These are phyloP conservation scores for Pentamera pediparva DNA, from an alignment of 53 echinoderm and acorn worm genomes.

Conservation along the genomic window DNA sequence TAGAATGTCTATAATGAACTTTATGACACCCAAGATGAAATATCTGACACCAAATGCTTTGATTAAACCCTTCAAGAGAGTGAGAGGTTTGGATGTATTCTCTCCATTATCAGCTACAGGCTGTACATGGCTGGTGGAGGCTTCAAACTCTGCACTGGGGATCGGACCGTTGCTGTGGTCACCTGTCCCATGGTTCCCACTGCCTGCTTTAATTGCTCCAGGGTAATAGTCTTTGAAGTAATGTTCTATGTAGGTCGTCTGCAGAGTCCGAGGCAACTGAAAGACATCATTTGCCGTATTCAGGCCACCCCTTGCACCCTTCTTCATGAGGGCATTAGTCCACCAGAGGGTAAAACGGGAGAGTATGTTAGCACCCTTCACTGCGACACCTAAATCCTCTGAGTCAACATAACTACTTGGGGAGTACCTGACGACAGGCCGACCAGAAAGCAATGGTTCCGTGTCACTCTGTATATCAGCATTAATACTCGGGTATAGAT, in stretches of 20 bases:
- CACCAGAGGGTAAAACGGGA: conserved; percentile 75
- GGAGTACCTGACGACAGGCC: conserved; percentile 14
- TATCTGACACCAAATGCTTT: conserved; percentile 70
- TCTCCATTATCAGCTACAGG: no score
- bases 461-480: conserved; percentile 49
- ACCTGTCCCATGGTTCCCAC: neutral
- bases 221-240: conserved; percentile 51
- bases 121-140: conserved; percentile 26
- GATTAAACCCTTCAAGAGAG: conserved; percentile 57
- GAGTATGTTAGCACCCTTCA: conserved; percentile 61
- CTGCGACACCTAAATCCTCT: conserved; percentile 73
- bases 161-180: conserved; percentile 1
- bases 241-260: conserved; percentile 50
- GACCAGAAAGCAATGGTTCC: conserved; percentile 30
- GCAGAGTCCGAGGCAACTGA: conserved; percentile 60
- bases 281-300: conserved; percentile 66
- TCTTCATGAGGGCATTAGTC: conserved; percentile 78
- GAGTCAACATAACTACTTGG: conserved; percentile 20
- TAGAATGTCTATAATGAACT: conserved; percentile 64
- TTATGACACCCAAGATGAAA: conserved; percentile 77
- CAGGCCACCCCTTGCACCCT: conserved; percentile 83
- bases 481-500: conserved; percentile 69
- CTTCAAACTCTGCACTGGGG: neutral
- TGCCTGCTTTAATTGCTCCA: conserved; percentile 26
- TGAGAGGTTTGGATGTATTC: conserved; percentile 7